phyloP scores from a whole-genome alignment of 2,113 vertebrate genomes.

The Aspidoscelis tigris region DNA sequence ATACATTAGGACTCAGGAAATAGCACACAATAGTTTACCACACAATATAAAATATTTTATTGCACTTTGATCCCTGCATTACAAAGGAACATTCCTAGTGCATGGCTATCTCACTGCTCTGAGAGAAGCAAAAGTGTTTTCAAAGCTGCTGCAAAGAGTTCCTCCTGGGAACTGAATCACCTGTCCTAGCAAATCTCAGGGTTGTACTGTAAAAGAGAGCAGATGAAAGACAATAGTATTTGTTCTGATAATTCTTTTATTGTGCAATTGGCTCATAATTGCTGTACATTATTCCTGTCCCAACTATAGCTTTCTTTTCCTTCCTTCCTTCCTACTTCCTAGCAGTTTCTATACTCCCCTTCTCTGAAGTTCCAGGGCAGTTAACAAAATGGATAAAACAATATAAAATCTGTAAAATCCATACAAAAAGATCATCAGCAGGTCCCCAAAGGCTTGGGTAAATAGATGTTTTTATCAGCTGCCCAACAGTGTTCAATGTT shows the following conservation, averaged over 20 bases:
- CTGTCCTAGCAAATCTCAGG: not conserved
- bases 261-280: not conserved
- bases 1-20: conserved; percentile 17
- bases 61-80: not conserved
- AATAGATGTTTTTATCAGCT: too few species aligned
- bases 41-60: conserved; percentile 3
- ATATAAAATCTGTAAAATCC: too few species aligned
- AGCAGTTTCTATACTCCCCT: too few species aligned
- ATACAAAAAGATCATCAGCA: too few species aligned
- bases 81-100: not conserved
- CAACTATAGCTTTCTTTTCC: not conserved
- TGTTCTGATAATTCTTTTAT: not conserved
- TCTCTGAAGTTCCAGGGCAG: too few species aligned
- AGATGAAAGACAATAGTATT: conserved; percentile 1
- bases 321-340: not conserved
- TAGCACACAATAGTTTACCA: not conserved
- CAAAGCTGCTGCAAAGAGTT: not conserved
- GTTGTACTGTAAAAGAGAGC: not conserved
- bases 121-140: not conserved
- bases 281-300: too few species aligned
- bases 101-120: not conserved
- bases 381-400: too few species aligned
- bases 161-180: not conserved
- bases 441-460: too few species aligned
- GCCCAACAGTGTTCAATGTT: too few species aligned